Percentiles rank a stretch among this genome's conserved stretches.
Conservation (phyloP, 2,888 invertebrate genomes). For the Amblyjoppa proteus region DNA sequence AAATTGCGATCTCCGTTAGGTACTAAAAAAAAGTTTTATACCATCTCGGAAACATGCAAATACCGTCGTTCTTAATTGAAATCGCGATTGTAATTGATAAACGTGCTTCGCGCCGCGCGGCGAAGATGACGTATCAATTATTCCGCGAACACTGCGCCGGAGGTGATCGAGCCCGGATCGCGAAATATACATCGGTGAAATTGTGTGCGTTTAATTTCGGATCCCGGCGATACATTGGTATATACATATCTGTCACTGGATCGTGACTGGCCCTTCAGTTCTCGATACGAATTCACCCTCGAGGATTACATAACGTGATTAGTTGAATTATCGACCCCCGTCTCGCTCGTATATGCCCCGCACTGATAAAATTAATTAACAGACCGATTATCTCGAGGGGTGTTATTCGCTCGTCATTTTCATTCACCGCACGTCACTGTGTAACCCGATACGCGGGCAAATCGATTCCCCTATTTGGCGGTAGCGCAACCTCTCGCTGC, state of each 20-base stretch:
- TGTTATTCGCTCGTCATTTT: conserved; percentile 49
- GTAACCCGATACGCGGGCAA: conserved; percentile 45
- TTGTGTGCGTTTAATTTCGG: background rate
- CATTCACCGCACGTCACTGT: conserved; percentile 50
- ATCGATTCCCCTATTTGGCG: conserved; percentile 39
- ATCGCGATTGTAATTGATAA: background rate
- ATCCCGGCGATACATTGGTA: background rate
- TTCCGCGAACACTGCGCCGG: background rate
- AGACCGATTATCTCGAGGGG: conserved; percentile 63
- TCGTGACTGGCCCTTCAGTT: background rate
- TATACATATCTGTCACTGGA: background rate
- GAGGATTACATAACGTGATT: conserved; percentile 62
- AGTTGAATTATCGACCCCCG: conserved; percentile 60
- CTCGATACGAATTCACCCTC: conserved; percentile 28
- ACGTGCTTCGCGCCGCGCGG: background rate
- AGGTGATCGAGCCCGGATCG: background rate
- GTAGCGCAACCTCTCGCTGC: conserved; percentile 3
- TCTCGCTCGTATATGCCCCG: conserved; percentile 44
- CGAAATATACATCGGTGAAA: background rate
- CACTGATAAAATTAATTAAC: conserved; percentile 71
- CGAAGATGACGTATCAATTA: background rate
- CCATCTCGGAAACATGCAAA: background rate
- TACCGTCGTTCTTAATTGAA: background rate
- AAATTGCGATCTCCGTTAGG: background rate
- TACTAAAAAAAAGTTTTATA: background rate